Evolutionary conservation across 2,797 vertebrate species (phyloP).

Genomic region (Pantherophis alleghaniensis): DNA sequence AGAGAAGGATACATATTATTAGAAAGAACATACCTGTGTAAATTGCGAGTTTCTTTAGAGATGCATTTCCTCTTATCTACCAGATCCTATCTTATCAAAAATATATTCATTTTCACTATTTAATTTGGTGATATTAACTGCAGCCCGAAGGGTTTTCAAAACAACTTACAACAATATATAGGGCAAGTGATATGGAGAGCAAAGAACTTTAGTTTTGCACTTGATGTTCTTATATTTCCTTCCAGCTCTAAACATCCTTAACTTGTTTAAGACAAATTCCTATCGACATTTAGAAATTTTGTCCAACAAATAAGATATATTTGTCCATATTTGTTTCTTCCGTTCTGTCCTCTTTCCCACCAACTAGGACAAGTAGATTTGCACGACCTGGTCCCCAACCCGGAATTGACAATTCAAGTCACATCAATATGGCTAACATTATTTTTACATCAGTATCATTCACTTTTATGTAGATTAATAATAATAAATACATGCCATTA

Average conservation of each 20-base stretch:
- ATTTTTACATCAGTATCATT: conserved; percentile 66
- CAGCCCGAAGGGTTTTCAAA: background rate
- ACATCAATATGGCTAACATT: conserved; percentile 45
- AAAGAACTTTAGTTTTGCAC: background rate
- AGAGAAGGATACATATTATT: background rate
- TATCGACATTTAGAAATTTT: background rate
- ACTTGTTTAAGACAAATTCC: conserved; percentile 7
- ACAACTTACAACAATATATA: background rate
- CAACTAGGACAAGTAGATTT: background rate
- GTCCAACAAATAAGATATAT: background rate
- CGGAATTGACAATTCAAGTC: conserved; percentile 45
- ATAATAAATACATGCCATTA: conserved; percentile 70
- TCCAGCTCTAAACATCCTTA: background rate
- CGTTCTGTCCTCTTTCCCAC: background rate
- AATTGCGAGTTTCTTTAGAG: background rate
- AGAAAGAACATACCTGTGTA: background rate
- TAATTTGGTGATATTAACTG: background rate
- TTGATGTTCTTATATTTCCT: background rate
- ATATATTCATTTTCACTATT: background rate
- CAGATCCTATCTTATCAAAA: background rate
- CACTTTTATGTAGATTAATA: conserved; percentile 70
- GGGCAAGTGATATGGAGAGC: no score
- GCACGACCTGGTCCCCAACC: conserved; percentile 37
- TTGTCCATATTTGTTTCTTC: background rate
- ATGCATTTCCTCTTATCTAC: background rate